Base-by-base conservation (phyloP, 2,888 invertebrate genomes). In the Cantharis rufa region DNA sequence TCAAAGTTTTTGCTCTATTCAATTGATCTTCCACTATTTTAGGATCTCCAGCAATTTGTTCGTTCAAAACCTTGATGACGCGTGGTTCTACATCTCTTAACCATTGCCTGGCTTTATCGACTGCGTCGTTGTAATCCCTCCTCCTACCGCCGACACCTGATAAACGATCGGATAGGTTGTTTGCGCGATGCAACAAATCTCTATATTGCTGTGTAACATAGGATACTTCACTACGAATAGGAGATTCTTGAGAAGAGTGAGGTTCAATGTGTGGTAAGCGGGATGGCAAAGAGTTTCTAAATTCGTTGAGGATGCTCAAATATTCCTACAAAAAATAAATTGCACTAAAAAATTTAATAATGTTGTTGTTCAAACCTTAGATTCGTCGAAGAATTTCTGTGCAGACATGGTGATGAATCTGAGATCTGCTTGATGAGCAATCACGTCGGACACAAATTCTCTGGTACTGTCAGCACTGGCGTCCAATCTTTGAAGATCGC, bases 321-420 rank as follows among this genome's bases (percentile, higher is more conserved):
- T 96, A 96, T 83, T 97, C 96, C 92, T 93, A 78, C 16, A 74
- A 76, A 75, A 76, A 28, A 48, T 48, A 48, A n/a, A 48, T 48
- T 48, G 48, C 48, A 48, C 48, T 48, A 48, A 48, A 48, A 48
- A 7, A 9, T 48, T 48, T 48, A 5, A n/a, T 48, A 61, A 15
- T n/a, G 11, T 18, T 21, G 16, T 48, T 72, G n/a, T 74, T n/a
- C 87, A 79, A 85, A 93, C 94, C 90, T 97, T 97, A 87, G 97
- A 96, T 89, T 98, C 98, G 84, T 98, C 98, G 21, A 97, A 93
- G 87, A 98, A 98, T 88, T 97, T 98, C 89, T 98, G 97, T 1
- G 97, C 97, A 1, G 97, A 94, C 95, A 98, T 97, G 3, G 97
- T 96, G 82, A 98, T 96, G 88, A 98, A 98, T 76, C 98, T 90